phyloP scores from a whole-genome alignment of 1,140 invertebrate species.

The Listronotus oregonensis region DNA sequence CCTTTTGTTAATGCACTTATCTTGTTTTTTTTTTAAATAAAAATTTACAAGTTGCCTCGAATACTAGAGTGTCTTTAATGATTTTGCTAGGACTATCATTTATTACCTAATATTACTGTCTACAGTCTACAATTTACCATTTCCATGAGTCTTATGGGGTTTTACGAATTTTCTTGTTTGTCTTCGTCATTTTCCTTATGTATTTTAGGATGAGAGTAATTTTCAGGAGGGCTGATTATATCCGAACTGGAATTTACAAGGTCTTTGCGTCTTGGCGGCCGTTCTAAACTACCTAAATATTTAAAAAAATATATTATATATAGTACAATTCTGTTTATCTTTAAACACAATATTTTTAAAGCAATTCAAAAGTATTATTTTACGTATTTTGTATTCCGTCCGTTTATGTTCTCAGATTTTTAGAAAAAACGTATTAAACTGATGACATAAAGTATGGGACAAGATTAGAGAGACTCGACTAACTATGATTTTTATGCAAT shows the following conservation, averaged over 20 bases:
- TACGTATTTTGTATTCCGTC: no score
- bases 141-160: not conserved
- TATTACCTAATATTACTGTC: conserved; percentile 5
- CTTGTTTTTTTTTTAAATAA: no score
- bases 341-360: no score
- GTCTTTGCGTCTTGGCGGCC: conserved; percentile 31
- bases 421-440: no score
- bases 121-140: conserved; percentile 3
- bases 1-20: no score
- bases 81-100: not conserved
- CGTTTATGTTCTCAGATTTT: no score
- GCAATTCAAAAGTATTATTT: no score
- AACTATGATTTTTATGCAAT: no score
- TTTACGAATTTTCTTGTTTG: conserved; percentile 11
- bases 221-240: conserved; percentile 32
- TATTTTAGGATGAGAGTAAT: conserved; percentile 39
- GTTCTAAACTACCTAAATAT: conserved; percentile 35
- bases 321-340: no score
- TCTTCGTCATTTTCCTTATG: conserved; percentile 15
- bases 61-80: not conserved
- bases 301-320: conserved; percentile 9
- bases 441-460: no score
- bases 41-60: no score
- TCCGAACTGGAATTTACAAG: conserved; percentile 10
- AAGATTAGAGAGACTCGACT: no score